phyloP scores from a whole-genome alignment of 2,888 invertebrate species.

The Drosophila yooni region DNA sequence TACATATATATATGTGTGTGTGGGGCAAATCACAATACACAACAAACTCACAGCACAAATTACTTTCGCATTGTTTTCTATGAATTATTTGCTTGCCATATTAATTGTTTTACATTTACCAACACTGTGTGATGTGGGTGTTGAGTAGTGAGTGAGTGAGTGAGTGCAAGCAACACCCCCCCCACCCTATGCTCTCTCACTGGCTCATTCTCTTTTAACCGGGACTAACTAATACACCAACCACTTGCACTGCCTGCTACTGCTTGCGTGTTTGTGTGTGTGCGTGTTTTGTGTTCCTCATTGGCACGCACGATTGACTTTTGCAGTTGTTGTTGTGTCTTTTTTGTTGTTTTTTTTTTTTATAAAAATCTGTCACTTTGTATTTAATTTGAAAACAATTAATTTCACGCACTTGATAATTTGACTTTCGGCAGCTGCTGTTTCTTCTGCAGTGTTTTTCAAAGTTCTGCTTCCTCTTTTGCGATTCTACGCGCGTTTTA shows the following conservation, averaged over 20 bases:
- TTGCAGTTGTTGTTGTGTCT: conserved; percentile 32
- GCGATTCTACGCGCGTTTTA: conserved; percentile 68
- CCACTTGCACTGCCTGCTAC: conserved; percentile 68
- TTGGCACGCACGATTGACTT: conserved; percentile 62
- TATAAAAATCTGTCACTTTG: conserved; percentile 46
- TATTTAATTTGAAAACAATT: conserved; percentile 56
- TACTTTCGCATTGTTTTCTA: conserved; percentile 55
- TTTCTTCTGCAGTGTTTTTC: conserved; percentile 44
- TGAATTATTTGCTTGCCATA: conserved; percentile 19
- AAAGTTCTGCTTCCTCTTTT: conserved; percentile 50
- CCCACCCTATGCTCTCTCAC: neutral
- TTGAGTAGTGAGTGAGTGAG: conserved; percentile 1
- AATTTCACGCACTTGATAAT: conserved; percentile 59
- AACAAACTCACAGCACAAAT: conserved; percentile 43
- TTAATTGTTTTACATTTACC: conserved; percentile 41
- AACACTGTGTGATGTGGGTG: conserved; percentile 54
- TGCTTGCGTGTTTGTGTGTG: conserved; percentile 13
- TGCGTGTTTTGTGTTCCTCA: conserved; percentile 41
- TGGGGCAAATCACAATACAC: conserved; percentile 37
- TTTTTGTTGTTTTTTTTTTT: conserved; percentile 4
- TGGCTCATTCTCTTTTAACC: conserved; percentile 3
- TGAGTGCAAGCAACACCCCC: conserved; percentile 23
- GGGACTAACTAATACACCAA: conserved; percentile 54
- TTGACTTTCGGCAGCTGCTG: conserved; percentile 37
- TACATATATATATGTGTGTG: conserved; percentile 18